Evolutionary conservation across 2,888 invertebrate genomes (phyloP).

Genomic region (Polyommatus iphigenia): DNA sequence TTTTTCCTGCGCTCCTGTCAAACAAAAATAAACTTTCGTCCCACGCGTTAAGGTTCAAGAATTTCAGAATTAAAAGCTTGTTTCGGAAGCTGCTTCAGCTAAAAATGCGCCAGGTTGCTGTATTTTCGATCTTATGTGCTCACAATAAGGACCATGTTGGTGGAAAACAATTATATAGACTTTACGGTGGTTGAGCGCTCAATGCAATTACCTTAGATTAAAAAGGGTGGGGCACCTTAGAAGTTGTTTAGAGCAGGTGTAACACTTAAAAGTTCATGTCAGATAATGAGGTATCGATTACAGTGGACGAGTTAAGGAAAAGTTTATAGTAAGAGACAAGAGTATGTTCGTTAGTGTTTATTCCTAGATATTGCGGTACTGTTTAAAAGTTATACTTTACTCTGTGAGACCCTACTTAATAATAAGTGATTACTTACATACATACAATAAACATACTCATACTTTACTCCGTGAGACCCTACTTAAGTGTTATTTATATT

Average conservation of each 20-base stretch:
- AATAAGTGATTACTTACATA: no score
- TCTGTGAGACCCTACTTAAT: no score
- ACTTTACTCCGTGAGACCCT: no score
- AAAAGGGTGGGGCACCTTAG: slow-evolving; percentile 61
- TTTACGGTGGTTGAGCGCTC: slow-evolving; percentile 70
- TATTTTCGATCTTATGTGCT: slow-evolving; percentile 30
- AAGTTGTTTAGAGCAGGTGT: slow-evolving; percentile 49
- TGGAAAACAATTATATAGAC: slow-evolving; percentile 44
- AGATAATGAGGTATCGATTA: not conserved
- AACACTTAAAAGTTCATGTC: slow-evolving; percentile 37
- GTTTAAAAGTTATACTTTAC: no score
- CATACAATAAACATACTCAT: no score
- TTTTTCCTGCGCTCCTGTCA: slow-evolving; percentile 31
- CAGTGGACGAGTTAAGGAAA: not conserved
- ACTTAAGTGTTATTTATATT: no score
- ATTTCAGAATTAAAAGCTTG: slow-evolving; percentile 30
- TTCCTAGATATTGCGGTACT: no score
- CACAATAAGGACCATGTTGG: slow-evolving; percentile 35
- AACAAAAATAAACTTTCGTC: slow-evolving; percentile 31
- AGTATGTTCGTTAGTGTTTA: not conserved
- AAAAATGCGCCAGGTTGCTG: slow-evolving; percentile 31
- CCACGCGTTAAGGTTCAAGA: not conserved
- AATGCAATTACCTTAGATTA: slow-evolving; percentile 78
- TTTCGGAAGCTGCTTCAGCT: slow-evolving; percentile 44
- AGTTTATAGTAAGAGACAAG: not conserved